Evolutionary conservation across 2,797 vertebrate species (phyloP).

Genomic region (Phyllotis vaccarum): DNA sequence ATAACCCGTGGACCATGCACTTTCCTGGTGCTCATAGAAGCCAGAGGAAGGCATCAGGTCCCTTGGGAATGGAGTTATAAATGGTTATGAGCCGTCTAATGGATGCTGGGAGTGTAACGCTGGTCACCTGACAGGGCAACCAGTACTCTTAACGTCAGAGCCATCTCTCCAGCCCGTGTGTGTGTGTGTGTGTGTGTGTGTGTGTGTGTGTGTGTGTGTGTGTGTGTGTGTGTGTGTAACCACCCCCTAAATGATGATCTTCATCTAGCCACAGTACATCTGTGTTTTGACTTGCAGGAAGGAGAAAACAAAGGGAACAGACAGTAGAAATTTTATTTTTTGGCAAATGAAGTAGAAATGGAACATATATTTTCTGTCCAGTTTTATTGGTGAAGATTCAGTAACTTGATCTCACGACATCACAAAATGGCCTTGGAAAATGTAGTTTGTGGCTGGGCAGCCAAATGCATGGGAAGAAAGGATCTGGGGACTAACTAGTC

Average conservation of each 20-base stretch:
- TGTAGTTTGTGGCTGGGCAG: neutral
- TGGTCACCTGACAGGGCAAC: neutral
- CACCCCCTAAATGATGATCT: neutral
- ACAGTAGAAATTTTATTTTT: constrained; percentile 30
- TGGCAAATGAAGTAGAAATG: constrained; percentile 37
- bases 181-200: neutral
- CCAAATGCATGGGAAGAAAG: neutral
- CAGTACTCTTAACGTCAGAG: neutral
- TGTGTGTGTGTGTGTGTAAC: neutral
- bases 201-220: neutral
- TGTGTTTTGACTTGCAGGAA: constrained; percentile 25
- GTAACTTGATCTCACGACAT: constrained; percentile 1
- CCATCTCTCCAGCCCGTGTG: too few relatives aligned
- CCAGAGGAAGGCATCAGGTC: neutral
- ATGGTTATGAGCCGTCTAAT: neutral
- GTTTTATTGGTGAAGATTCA: constrained; percentile 16
- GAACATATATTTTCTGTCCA: constrained; percentile 12
- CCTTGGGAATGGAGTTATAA: neutral
- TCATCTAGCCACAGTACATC: neutral
- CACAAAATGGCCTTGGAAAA: constrained; percentile 41
- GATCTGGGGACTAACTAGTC: neutral
- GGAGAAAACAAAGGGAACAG: constrained; percentile 23
- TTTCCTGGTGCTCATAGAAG: neutral
- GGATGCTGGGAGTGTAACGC: neutral
- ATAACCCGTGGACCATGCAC: neutral